Conservation (phyloP, 1,140 invertebrate species). For the Drosophila micromelanica region DNA sequence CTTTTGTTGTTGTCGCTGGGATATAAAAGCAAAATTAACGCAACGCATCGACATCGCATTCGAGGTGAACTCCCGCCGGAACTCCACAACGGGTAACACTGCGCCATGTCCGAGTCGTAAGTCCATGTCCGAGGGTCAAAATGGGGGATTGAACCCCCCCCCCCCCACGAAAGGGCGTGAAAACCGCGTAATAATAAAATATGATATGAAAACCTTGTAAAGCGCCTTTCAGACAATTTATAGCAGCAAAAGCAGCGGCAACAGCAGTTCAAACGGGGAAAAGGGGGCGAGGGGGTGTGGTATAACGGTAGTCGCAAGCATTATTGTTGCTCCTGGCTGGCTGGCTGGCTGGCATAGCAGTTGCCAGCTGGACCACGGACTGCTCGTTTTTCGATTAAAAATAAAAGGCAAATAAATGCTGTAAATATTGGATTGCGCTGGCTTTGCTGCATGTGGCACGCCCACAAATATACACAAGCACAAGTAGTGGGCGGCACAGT, state of each 20-base stretch:
- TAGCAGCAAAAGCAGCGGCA: conserved; percentile 43
- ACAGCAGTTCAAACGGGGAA: conserved; percentile 7
- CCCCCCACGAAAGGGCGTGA: conserved; percentile 41
- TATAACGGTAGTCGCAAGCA: background rate
- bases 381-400: conserved; percentile 52
- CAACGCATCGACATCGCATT: conserved; percentile 52
- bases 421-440: conserved; percentile 31
- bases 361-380: conserved; percentile 8
- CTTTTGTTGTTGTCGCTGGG: conserved; percentile 23
- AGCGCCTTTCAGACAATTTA: conserved; percentile 71
- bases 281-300: conserved; percentile 4
- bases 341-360: background rate
- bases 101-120: background rate
- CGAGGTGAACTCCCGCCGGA: conserved; percentile 26
- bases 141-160: background rate
- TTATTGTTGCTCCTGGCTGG: background rate
- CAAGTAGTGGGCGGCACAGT: conserved; percentile 13
- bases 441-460: conserved; percentile 2
- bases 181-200: conserved; percentile 71
- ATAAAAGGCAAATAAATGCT: conserved; percentile 30
- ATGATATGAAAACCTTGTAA: conserved; percentile 69
- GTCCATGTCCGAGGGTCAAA: conserved; percentile 1
- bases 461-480: background rate
- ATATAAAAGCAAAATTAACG: conserved; percentile 69
- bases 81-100: background rate